Percentiles rank a stretch among this genome's conserved stretches.
Evolutionary conservation across 2,888 invertebrate genomes (phyloP).

Genomic region (Drosophila testacea): DNA sequence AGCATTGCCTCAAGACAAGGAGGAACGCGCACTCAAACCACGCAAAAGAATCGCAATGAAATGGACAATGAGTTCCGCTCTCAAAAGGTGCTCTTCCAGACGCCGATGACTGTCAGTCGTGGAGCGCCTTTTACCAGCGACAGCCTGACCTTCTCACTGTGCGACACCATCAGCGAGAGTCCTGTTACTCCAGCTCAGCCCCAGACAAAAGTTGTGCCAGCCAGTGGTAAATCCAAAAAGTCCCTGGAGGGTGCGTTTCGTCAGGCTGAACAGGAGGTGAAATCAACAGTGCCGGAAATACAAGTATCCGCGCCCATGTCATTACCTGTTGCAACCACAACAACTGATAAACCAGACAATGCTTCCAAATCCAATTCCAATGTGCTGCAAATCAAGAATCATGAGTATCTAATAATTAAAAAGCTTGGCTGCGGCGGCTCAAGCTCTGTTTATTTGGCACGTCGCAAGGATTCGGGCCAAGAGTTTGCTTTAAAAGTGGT

Average conservation of each 20-base stretch:
- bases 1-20: slow-evolving; percentile 64
- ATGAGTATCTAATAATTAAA: slow-evolving; percentile 90
- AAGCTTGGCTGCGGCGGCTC: slow-evolving; percentile 95
- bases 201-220: slow-evolving; percentile 14
- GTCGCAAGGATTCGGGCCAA: slow-evolving; percentile 71
- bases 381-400: slow-evolving; percentile 89
- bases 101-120: slow-evolving; percentile 83
- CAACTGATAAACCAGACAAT: slow-evolving; percentile 19
- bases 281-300: slow-evolving; percentile 1
- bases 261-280: slow-evolving; percentile 36
- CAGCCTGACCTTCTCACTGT: slow-evolving; percentile 81
- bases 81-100: slow-evolving; percentile 84
- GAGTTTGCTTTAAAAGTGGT: slow-evolving; percentile 87
- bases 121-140: slow-evolving; percentile 76
- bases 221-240: slow-evolving; percentile 69
- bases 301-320: slow-evolving; percentile 7
- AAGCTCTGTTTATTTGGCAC: slow-evolving; percentile 89
- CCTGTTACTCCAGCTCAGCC: slow-evolving; percentile 65
- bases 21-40: slow-evolving; percentile 65
- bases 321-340: not conserved
- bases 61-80: slow-evolving; percentile 82
- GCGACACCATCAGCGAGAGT: slow-evolving; percentile 81
- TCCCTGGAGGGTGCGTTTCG: slow-evolving; percentile 70
- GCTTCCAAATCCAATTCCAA: slow-evolving; percentile 38
- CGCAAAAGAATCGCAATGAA: slow-evolving; percentile 47